A percentile compares a stretch with the other conserved stretches of the same genome.
Conservation (phyloP, 1,140 invertebrate species). For the Drosophila miranda region DNA sequence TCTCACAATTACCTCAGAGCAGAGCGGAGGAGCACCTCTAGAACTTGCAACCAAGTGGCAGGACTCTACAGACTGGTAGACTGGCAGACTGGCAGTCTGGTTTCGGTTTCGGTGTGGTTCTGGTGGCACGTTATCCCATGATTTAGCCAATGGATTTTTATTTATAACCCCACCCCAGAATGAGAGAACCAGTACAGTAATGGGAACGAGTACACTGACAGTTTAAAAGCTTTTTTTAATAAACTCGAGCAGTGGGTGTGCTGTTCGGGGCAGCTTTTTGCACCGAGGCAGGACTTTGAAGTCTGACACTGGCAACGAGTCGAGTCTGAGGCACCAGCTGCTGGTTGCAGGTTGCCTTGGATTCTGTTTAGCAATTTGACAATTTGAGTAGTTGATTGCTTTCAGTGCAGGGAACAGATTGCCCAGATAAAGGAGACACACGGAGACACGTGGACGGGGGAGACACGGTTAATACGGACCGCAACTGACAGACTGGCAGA, state of each 20-base stretch:
- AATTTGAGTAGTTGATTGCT: slow-evolving; percentile 72
- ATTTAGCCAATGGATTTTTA: slow-evolving; percentile 69
- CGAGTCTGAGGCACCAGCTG: slow-evolving; percentile 11
- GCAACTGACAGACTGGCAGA: slow-evolving; percentile 52
- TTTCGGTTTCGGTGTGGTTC: too few species aligned
- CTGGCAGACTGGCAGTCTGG: too few species aligned
- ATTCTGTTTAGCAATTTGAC: slow-evolving; percentile 65
- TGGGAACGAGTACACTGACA: slow-evolving; percentile 47
- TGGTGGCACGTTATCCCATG: slow-evolving; percentile 44
- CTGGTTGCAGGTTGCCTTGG: slow-evolving; percentile 12
- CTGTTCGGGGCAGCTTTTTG: slow-evolving; percentile 19
- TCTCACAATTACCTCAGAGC: slow-evolving; percentile 62
- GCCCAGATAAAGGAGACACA: slow-evolving; percentile 34
- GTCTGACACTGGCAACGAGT: not conserved
- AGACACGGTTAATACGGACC: slow-evolving; percentile 38
- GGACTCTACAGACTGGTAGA: not conserved
- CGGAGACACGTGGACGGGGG: too few species aligned
- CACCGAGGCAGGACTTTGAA: slow-evolving; percentile 1
- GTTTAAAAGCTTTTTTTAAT: slow-evolving; percentile 81
- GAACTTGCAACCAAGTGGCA: too few species aligned
- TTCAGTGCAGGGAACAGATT: slow-evolving; percentile 50
- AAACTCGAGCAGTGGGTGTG: slow-evolving; percentile 35
- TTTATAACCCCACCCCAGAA: slow-evolving; percentile 53
- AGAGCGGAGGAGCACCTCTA: not conserved
- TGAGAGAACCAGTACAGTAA: slow-evolving; percentile 5